Conservation (phyloP, 1,140 invertebrate species). For the Teleogryllus occipitalis region DNA sequence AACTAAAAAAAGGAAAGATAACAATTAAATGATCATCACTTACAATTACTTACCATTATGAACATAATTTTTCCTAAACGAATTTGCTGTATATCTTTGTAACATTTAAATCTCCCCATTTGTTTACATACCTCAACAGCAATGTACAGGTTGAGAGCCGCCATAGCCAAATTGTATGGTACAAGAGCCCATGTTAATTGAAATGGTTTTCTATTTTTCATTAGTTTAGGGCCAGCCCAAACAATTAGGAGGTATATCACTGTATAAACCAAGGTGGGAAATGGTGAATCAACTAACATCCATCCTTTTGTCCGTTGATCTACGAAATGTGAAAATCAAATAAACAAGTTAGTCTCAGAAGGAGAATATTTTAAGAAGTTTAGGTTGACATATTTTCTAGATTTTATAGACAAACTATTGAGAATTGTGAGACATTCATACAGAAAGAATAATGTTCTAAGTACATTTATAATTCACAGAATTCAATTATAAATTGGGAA, state of each 20-base stretch:
- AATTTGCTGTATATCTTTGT: too few species aligned
- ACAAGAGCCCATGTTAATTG: constrained; percentile 69
- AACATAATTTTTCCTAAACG: too few species aligned
- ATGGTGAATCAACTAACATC: constrained; percentile 75
- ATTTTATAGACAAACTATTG: not conserved
- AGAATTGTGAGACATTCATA: not conserved
- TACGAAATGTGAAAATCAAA: constrained; percentile 30
- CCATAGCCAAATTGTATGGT: constrained; percentile 79
- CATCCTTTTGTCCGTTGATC: constrained; percentile 76
- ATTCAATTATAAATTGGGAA: not conserved
- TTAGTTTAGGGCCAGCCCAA: constrained; percentile 69
- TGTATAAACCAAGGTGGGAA: constrained; percentile 66
- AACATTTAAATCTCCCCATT: not conserved
- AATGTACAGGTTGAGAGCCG: constrained; percentile 77
- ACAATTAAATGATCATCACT: not conserved
- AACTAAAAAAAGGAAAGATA: constrained; percentile 46
- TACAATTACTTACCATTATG: not conserved
- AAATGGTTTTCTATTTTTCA: constrained; percentile 72
- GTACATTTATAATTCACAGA: not conserved
- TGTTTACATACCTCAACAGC: constrained; percentile 53
- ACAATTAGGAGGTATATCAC: constrained; percentile 71
- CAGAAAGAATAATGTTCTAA: not conserved
- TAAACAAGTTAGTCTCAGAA: not conserved
- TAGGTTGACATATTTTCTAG: not conserved
- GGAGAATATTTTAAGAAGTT: not conserved